These are phyloP conservation scores for Oreotrochilus melanogaster DNA, from an alignment of 2,113 vertebrate species.

Conservation along the genomic window DNA sequence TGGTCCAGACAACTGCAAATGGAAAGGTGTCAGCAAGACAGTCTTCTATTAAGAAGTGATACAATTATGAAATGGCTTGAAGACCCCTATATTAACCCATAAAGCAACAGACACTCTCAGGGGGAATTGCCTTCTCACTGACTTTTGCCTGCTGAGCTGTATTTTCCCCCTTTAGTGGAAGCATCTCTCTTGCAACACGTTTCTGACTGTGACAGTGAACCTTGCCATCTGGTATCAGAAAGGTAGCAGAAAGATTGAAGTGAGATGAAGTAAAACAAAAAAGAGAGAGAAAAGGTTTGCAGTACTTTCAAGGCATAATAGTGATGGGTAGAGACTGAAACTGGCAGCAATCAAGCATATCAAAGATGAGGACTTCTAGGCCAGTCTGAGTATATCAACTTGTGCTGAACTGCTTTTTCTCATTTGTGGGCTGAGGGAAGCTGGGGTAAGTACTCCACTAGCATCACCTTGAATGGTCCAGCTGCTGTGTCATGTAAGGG, in stretches of 20 bases:
- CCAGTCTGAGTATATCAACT: neutral
- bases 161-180: neutral
- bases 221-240: neutral
- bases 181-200: neutral
- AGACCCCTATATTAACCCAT: constrained; percentile 43
- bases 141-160: constrained; percentile 52
- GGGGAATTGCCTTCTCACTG: constrained; percentile 44
- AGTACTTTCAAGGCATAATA: neutral
- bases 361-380: neutral
- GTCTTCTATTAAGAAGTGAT: constrained; percentile 59
- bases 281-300: neutral
- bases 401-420: neutral
- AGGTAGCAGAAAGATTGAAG: neutral
- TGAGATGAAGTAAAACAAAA: neutral
- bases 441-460: neutral
- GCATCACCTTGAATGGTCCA: neutral
- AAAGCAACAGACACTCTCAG: constrained; percentile 9
- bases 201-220: neutral
- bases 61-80: constrained; percentile 51
- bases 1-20: constrained; percentile 66
- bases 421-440: neutral
- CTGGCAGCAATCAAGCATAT: neutral
- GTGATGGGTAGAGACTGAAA: neutral
- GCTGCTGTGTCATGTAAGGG: neutral
- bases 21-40: constrained; percentile 56